A percentile compares a stretch with the other conserved stretches of the same genome.
Evolutionary conservation across 2,113 vertebrate genomes (phyloP).

Genomic region (Guaruba guarouba): DNA sequence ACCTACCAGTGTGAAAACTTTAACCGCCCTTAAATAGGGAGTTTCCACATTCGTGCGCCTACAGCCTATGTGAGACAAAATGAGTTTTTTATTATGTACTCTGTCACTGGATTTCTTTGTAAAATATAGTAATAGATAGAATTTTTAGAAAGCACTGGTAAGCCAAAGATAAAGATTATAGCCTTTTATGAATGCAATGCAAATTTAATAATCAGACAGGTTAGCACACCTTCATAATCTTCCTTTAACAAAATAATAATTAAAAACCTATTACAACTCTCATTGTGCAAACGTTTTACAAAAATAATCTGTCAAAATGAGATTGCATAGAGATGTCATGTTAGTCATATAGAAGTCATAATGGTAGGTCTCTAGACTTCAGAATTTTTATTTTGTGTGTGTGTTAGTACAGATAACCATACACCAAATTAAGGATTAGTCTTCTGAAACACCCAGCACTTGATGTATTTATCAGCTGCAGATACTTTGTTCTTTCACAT

Average conservation of each 20-base stretch:
- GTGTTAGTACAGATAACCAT: not conserved
- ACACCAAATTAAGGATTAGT: not conserved
- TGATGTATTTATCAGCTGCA: not conserved
- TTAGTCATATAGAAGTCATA: not conserved
- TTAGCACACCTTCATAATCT: not conserved
- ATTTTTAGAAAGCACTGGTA: not conserved
- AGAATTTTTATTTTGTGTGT: not conserved
- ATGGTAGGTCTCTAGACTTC: not conserved
- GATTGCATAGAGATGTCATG: not conserved
- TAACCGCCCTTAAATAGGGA: not conserved
- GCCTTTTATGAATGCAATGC: not conserved
- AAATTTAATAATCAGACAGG: not conserved
- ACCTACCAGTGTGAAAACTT: not conserved
- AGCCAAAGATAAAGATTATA: not conserved
- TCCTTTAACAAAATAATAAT: constrained; percentile 1
- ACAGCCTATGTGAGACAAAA: not conserved
- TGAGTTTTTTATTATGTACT: not conserved
- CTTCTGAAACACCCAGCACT: not conserved
- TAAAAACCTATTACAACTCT: not conserved
- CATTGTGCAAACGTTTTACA: not conserved
- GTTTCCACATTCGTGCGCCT: not conserved
- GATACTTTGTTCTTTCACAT: not conserved
- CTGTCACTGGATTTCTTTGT: not conserved
- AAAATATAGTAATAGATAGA: not conserved
- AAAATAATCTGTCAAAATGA: not conserved